These are phyloP conservation scores for Apis florea DNA, from an alignment of 1,140 invertebrate species.

Conservation along the genomic window DNA sequence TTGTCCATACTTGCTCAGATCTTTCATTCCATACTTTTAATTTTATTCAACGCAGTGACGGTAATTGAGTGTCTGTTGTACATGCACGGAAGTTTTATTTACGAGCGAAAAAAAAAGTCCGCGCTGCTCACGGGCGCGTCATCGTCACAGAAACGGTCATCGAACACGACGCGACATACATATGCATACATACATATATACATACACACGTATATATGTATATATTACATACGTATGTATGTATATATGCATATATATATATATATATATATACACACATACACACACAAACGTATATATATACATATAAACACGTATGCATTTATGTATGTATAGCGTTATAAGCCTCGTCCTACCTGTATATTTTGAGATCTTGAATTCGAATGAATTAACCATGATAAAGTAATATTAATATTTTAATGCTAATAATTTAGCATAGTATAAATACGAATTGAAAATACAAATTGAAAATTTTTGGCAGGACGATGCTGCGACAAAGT, in stretches of 20 bases:
- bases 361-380: neutral
- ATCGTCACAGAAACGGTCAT: constrained; percentile 46
- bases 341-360: constrained; percentile 31
- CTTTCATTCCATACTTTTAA: too few species aligned
- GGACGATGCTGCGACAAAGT: constrained; percentile 25
- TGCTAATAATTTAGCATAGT: neutral
- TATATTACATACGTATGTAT: neutral
- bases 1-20: neutral
- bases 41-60: neutral
- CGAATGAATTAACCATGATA: neutral
- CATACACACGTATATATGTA: neutral
- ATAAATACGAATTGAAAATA: neutral
- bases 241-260: neutral
- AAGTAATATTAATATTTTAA: constrained; percentile 7
- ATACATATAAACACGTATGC: neutral
- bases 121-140: constrained; percentile 13
- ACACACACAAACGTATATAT: too few species aligned
- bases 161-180: constrained; percentile 5
- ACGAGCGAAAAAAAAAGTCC: constrained; percentile 8
- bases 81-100: neutral
- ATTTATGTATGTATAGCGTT: neutral
- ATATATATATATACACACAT: too few species aligned
- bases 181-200: neutral
- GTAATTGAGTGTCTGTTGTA: constrained; percentile 10
- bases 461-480: constrained; percentile 14